These are phyloP conservation scores for Bos indicus DNA, from an alignment of 2,113 vertebrate genomes.

Conservation along the genomic window DNA sequence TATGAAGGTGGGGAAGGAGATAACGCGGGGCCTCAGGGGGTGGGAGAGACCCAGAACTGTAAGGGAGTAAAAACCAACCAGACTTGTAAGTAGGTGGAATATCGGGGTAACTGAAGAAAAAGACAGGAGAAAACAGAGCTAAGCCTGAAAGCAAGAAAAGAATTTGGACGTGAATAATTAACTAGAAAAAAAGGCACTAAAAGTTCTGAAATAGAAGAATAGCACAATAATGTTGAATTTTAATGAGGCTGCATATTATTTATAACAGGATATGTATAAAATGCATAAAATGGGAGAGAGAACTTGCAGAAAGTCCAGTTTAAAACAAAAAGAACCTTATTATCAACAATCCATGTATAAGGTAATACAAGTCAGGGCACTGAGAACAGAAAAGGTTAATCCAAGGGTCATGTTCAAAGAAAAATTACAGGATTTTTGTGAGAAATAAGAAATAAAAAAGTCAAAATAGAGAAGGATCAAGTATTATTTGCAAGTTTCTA, in stretches of 20 bases:
- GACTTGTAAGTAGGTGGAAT: background rate
- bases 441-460: background rate
- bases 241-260: background rate
- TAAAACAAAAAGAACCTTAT: background rate
- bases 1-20: background rate
- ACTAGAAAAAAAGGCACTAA: background rate
- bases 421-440: background rate
- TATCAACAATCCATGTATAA: background rate
- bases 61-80: background rate
- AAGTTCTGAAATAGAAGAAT: background rate
- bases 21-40: background rate
- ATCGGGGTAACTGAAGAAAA: background rate
- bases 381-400: background rate
- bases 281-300: background rate
- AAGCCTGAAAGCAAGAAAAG: background rate
- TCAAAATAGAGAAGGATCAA: background rate
- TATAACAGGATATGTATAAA: background rate
- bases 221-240: background rate
- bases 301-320: background rate
- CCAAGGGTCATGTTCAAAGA: background rate
- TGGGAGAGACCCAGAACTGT: background rate
- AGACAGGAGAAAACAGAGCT: background rate
- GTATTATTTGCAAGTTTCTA: background rate
- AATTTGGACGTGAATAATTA: background rate
- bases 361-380: background rate